Evolutionary conservation across 1,140 invertebrate species (phyloP).

Genomic region (Rhynchophorus ferrugineus): DNA sequence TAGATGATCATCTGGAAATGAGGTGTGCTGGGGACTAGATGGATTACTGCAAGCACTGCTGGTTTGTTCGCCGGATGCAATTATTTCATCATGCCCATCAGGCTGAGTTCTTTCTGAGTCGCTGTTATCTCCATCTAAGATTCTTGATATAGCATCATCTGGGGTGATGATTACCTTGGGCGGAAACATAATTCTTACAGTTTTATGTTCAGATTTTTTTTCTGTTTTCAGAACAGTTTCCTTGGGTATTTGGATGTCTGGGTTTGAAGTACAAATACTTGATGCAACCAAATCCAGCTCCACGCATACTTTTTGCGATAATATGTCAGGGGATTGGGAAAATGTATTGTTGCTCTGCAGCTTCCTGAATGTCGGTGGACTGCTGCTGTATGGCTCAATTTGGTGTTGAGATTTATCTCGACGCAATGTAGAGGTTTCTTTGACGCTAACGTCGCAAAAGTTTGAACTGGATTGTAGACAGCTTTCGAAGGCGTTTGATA

Average conservation of each 20-base stretch:
- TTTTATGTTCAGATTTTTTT: conserved; percentile 18
- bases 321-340: conserved; percentile 33
- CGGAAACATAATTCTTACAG: conserved; percentile 15
- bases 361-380: conserved; percentile 21
- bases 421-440: conserved; percentile 7
- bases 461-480: conserved; percentile 22
- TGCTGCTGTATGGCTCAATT: conserved; percentile 23
- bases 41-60: conserved; percentile 2
- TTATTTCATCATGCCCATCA: conserved; percentile 30
- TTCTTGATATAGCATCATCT: conserved; percentile 21
- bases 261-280: conserved; percentile 12
- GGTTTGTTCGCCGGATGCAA: conserved; percentile 9
- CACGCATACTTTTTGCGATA: conserved; percentile 31
- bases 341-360: conserved; percentile 14
- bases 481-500: conserved; percentile 24
- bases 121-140: conserved; percentile 16
- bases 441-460: conserved; percentile 19
- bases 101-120: conserved; percentile 27
- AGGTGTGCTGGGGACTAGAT: not conserved
- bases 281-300: conserved; percentile 36
- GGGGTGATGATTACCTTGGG: conserved; percentile 23
- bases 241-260: not conserved
- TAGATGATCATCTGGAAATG: conserved; percentile 26
- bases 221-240: conserved; percentile 13
- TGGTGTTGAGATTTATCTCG: conserved; percentile 4